Conservation (phyloP, 2,888 invertebrate species). For the Polietes domitor region DNA sequence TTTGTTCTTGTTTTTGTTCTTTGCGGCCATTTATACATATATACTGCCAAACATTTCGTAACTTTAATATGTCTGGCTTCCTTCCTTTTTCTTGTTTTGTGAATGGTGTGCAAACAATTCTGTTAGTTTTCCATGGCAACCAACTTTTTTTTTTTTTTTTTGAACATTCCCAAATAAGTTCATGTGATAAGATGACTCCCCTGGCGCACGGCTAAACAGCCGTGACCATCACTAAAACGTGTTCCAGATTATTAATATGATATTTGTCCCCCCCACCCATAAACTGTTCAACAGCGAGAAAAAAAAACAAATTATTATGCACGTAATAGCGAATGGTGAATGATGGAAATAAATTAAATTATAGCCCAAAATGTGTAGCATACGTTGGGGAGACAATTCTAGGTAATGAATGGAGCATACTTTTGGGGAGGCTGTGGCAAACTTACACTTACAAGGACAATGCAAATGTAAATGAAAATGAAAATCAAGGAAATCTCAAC, state of each 20-base stretch:
- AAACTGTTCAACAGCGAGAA: not conserved
- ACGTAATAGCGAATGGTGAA: not conserved
- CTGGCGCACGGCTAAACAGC: not conserved
- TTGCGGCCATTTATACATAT: not conserved
- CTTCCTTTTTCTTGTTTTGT: not conserved
- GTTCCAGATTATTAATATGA: constrained; percentile 16
- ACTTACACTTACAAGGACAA: too few species aligned
- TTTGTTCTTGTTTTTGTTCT: not conserved
- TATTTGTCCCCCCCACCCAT: not conserved
- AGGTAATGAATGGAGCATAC: too few species aligned
- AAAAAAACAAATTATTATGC: not conserved
- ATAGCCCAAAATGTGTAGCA: not conserved
- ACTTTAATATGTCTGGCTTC: constrained; percentile 3
- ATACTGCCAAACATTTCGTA: not conserved
- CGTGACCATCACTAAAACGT: not conserved
- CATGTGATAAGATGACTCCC: not conserved
- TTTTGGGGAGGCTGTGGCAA: too few species aligned
- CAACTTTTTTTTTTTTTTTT: not conserved
- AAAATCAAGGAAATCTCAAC: too few species aligned
- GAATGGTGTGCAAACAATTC: not conserved
- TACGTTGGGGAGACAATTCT: not conserved
- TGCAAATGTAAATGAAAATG: too few species aligned
- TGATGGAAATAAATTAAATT: not conserved
- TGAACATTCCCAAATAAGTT: not conserved
- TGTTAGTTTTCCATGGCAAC: not conserved